Conservation (phyloP, 2,888 invertebrate genomes). For the Drosophila niveifrons region DNA sequence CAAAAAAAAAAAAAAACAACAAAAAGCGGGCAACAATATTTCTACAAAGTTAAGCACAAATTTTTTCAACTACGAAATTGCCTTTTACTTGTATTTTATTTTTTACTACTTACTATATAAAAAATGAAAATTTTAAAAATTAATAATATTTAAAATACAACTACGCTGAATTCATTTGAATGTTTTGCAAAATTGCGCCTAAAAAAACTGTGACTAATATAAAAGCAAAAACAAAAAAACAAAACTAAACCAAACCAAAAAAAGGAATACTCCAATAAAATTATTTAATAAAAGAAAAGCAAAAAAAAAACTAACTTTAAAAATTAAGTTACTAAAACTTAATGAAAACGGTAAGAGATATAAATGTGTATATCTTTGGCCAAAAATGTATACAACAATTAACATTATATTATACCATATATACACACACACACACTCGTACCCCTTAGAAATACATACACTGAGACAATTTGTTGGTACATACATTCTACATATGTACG, state of each 20-base stretch:
- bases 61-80: constrained; percentile 76
- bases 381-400: constrained; percentile 26
- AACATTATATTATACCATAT: constrained; percentile 2
- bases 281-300: constrained; percentile 9
- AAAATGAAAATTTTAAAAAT: constrained; percentile 46
- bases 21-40: constrained; percentile 63
- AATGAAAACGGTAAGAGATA: constrained; percentile 34
- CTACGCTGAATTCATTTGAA: constrained; percentile 64
- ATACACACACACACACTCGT: constrained; percentile 22
- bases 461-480: constrained; percentile 67
- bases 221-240: constrained; percentile 32
- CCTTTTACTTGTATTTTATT: constrained; percentile 77
- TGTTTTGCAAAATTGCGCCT: constrained; percentile 70
- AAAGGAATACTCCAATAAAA: constrained; percentile 66
- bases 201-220: constrained; percentile 75
- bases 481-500: constrained; percentile 80
- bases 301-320: constrained; percentile 32
- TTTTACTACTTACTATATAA: constrained; percentile 62
- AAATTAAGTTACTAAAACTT: constrained; percentile 36
- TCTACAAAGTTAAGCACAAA: constrained; percentile 77
- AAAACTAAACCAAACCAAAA: constrained; percentile 28
- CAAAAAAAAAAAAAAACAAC: constrained; percentile 22
- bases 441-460: constrained; percentile 21
- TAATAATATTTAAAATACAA: constrained; percentile 48
- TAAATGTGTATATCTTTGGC: constrained; percentile 38